Evolutionary conservation across 2,888 invertebrate genomes (phyloP).

Genomic region (Zhengitettix transpicula): DNA sequence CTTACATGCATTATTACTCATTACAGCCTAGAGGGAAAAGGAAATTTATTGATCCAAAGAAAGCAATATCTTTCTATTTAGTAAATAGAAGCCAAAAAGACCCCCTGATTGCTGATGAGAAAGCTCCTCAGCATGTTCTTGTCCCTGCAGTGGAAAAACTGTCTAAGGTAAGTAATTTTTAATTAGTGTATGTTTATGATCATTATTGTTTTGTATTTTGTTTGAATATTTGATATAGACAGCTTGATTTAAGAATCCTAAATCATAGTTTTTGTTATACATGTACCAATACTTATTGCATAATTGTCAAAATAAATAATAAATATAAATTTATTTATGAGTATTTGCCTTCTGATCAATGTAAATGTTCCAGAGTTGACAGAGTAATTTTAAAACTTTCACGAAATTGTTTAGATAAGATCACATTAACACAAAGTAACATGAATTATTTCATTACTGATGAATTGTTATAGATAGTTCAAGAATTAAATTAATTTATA

Average conservation of each 20-base stretch:
- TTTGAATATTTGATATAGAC: too few species aligned
- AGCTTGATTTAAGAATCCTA: too few species aligned
- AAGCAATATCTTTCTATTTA: conserved; percentile 77
- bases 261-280: too few species aligned
- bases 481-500: not conserved
- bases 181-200: not conserved
- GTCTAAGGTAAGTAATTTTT: conserved; percentile 23
- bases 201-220: too few species aligned
- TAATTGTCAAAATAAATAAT: too few species aligned
- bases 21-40: conserved; percentile 46
- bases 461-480: not conserved
- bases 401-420: not conserved
- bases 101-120: conserved; percentile 76
- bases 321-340: too few species aligned
- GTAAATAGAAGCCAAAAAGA: conserved; percentile 90
- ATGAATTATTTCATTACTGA: not conserved
- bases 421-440: not conserved
- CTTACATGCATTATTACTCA: not conserved
- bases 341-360: too few species aligned
- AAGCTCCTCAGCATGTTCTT: conserved; percentile 74
- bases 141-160: conserved; percentile 37
- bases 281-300: too few species aligned
- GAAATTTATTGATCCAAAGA: conserved; percentile 83
- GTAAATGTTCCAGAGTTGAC: too few species aligned
- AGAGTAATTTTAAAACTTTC: too few species aligned